Conservation (phyloP, 30 jellyfish, hydroid and myxozoan genomes). For the Chrysaora quinquecirrha region DNA sequence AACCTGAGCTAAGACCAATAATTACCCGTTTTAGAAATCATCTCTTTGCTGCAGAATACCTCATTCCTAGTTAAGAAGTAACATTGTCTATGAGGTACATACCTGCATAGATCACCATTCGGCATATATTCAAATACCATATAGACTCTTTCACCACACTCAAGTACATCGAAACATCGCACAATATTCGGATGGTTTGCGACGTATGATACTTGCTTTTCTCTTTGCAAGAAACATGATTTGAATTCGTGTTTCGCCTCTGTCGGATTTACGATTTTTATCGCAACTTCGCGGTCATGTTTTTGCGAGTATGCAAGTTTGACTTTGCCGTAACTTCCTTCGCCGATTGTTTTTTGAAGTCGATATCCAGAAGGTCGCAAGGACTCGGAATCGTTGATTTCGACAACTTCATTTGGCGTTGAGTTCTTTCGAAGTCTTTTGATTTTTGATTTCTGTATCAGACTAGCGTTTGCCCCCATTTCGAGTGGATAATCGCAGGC, state of each 20-base stretch:
- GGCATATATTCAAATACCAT: constrained; percentile 55
- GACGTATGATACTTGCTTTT: constrained; percentile 30
- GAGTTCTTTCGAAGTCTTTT: neutral
- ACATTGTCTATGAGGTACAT: too few relatives aligned
- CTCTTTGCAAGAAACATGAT: constrained; percentile 48
- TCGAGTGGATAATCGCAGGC: too few relatives aligned
- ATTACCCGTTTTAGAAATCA: too few relatives aligned
- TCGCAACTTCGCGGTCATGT: constrained; percentile 43
- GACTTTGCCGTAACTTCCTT: constrained; percentile 80
- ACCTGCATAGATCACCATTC: constrained; percentile 68
- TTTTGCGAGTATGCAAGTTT: constrained; percentile 63
- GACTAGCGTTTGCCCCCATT: constrained; percentile 62
- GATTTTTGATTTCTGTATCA: neutral
- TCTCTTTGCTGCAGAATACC: too few relatives aligned
- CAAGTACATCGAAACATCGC: constrained; percentile 57
- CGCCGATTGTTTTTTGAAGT: constrained; percentile 48
- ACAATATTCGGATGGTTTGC: constrained; percentile 61
- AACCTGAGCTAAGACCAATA: too few relatives aligned
- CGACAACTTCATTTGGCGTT: neutral
- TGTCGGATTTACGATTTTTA: constrained; percentile 47
- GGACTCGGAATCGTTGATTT: constrained; percentile 36
- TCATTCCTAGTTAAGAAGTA: too few relatives aligned
- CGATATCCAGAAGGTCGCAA: constrained; percentile 59
- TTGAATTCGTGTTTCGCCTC: neutral
- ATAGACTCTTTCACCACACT: constrained; percentile 49